These are phyloP conservation scores for Bombus terrestris DNA, from an alignment of 1,140 invertebrate genomes.

Conservation along the genomic window DNA sequence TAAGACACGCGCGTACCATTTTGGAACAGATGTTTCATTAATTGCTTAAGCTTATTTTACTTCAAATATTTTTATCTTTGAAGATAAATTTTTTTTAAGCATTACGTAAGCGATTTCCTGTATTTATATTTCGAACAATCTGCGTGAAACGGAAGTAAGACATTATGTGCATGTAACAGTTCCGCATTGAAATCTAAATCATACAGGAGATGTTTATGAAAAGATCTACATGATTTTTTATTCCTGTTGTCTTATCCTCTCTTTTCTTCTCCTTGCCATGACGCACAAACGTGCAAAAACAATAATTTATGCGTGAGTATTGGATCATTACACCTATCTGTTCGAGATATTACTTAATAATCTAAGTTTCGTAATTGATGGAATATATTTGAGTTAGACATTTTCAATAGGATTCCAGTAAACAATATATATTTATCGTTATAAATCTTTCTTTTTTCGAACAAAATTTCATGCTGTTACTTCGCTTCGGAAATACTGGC, in stretches of 20 bases:
- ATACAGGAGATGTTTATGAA: not conserved
- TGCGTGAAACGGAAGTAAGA: too few relatives aligned
- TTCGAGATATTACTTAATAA: conserved; percentile 10
- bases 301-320: conserved; percentile 14
- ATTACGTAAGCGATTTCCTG: not conserved
- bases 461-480: too few relatives aligned
- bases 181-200: not conserved
- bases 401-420: not conserved
- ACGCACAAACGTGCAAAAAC: conserved; percentile 25
- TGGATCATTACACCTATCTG: conserved; percentile 27
- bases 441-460: not conserved
- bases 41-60: not conserved
- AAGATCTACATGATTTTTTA: not conserved
- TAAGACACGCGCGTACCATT: not conserved
- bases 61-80: not conserved
- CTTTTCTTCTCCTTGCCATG: not conserved
- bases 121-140: not conserved
- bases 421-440: not conserved
- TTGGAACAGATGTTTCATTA: not conserved
- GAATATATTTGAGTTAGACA: not conserved
- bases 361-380: conserved; percentile 12
- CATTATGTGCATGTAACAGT: not conserved
- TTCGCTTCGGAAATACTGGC: too few relatives aligned
- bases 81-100: not conserved
- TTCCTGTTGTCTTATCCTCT: not conserved